Evolutionary conservation across 2,888 invertebrate species (phyloP).

Genomic region (Acanthopleura granulata): DNA sequence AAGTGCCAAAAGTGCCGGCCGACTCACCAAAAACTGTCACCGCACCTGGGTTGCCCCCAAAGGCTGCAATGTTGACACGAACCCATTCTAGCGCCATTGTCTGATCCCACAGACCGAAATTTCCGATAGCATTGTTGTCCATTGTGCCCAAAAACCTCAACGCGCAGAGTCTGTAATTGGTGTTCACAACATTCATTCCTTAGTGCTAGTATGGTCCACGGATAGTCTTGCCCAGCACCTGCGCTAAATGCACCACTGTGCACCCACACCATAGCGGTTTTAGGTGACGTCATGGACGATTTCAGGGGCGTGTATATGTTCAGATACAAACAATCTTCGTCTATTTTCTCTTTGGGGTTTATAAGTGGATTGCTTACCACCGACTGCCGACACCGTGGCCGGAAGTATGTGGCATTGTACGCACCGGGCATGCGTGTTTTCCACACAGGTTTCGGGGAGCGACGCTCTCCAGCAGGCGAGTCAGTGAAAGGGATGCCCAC

Average conservation of each 20-base stretch:
- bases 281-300: background rate
- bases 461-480: constrained; percentile 26
- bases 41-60: constrained; percentile 57
- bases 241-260: constrained; percentile 29
- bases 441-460: constrained; percentile 25
- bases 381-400: constrained; percentile 33
- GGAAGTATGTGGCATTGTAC: constrained; percentile 28
- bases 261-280: constrained; percentile 32
- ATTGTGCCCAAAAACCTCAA: constrained; percentile 30
- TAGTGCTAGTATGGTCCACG: constrained; percentile 22
- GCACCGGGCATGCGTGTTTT: constrained; percentile 18
- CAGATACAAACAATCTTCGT: constrained; percentile 28
- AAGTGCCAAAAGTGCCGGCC: constrained; percentile 14
- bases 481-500: constrained; percentile 32
- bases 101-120: constrained; percentile 64
- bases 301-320: constrained; percentile 29
- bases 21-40: constrained; percentile 54
- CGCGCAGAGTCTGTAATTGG: constrained; percentile 29
- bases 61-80: constrained; percentile 42
- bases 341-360: constrained; percentile 18
- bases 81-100: constrained; percentile 64
- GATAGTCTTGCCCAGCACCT: constrained; percentile 22
- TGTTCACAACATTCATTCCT: constrained; percentile 29
- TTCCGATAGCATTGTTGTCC: constrained; percentile 48
- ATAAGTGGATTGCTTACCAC: background rate